Conservation (phyloP, 1,140 invertebrate genomes). For the Temnothorax longispinosus region DNA sequence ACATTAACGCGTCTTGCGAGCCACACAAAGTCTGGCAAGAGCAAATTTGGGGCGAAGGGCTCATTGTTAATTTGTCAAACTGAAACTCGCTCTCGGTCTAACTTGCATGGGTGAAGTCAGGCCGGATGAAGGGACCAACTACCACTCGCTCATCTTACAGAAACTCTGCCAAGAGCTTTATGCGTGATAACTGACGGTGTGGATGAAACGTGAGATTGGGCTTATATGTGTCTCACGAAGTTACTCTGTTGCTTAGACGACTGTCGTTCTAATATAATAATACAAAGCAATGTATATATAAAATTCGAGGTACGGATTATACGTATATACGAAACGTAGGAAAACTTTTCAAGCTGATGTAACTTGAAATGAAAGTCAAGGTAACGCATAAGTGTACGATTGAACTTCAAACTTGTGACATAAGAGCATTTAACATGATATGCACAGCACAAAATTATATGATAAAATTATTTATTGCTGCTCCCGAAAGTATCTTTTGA, state of each 20-base stretch:
- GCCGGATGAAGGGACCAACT: conserved; percentile 27
- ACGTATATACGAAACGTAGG: neutral
- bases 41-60: neutral
- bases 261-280: neutral
- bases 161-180: conserved; percentile 20
- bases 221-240: conserved; percentile 27
- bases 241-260: conserved; percentile 1
- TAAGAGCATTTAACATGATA: neutral
- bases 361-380: conserved; percentile 1
- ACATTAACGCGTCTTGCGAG: conserved; percentile 18
- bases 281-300: neutral
- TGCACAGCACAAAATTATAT: neutral
- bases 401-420: neutral
- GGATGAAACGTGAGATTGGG: conserved; percentile 28
- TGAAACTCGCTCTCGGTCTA: conserved; percentile 35
- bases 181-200: conserved; percentile 3
- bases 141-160: conserved; percentile 39
- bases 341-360: neutral
- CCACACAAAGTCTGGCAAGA: neutral
- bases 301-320: neutral
- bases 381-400: neutral
- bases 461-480: neutral
- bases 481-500: neutral
- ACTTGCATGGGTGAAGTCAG: conserved; percentile 38
- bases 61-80: conserved; percentile 58